phyloP scores from a whole-genome alignment of 2,113 vertebrate species.

The Microcebus tavaratra region DNA sequence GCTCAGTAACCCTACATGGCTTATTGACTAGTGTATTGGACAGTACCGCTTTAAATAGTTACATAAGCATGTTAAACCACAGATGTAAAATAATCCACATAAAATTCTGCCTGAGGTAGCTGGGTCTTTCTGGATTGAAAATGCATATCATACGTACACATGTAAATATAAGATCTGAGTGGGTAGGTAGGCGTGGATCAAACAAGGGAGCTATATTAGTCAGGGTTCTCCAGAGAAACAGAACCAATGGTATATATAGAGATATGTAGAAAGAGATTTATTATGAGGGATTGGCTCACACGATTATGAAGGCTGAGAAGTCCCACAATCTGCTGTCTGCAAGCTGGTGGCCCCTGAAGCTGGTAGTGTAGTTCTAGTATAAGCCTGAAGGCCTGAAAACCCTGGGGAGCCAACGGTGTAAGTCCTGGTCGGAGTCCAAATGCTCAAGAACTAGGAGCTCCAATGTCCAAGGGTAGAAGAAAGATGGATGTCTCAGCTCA shows the following conservation, averaged over 20 bases:
- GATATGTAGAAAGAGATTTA: not conserved
- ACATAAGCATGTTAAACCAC: not conserved
- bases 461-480: not conserved
- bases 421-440: not conserved
- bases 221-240: not conserved
- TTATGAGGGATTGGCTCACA: not conserved
- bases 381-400: not conserved
- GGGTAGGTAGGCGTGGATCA: not conserved
- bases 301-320: not conserved
- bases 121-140: not conserved
- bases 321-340: not conserved
- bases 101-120: not conserved
- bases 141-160: not conserved
- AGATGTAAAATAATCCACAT: not conserved
- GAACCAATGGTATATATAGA: not conserved
- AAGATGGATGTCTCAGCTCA: not conserved
- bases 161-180: constrained; percentile 2
- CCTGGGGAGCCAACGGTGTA: not conserved
- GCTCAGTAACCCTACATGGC: not conserved
- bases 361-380: not conserved
- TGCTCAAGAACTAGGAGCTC: not conserved
- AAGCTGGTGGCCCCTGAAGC: not conserved
- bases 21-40: not conserved
- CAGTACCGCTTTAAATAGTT: not conserved
- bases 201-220: not conserved